Percentiles rank a stretch among this genome's conserved stretches.
phyloP scores from a whole-genome alignment of 2,113 vertebrate species.

The Mionectes macconnelli region DNA sequence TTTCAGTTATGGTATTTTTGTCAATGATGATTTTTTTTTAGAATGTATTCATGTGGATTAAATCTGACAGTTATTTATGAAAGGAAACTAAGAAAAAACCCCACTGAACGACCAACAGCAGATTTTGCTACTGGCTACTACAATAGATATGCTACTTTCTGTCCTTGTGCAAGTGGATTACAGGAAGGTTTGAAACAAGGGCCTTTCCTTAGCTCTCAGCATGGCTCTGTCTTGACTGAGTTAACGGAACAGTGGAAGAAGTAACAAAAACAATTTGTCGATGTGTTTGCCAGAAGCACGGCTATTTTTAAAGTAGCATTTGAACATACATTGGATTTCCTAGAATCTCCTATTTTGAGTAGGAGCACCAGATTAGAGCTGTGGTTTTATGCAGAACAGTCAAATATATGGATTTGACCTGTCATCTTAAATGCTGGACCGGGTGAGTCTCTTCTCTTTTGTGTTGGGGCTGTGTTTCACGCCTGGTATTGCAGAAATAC shows the following conservation, averaged over 20 bases:
- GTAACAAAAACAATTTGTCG: not conserved
- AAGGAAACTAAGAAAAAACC: not conserved
- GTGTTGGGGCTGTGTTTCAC: not conserved
- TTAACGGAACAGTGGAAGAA: not conserved
- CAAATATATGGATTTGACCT: not conserved
- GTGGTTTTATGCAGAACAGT: not conserved
- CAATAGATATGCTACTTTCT: not conserved
- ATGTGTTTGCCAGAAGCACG: not conserved
- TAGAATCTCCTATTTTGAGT: not conserved
- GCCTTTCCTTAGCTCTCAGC: not conserved
- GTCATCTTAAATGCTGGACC: not conserved
- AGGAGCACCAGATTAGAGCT: not conserved
- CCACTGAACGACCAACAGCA: not conserved
- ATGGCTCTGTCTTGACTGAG: not conserved
- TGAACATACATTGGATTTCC: conserved; percentile 3
- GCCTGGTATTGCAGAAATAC: not conserved
- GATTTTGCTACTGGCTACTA: not conserved
- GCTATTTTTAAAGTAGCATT: conserved; percentile 13
- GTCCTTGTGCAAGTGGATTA: not conserved
- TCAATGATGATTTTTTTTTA: not conserved
- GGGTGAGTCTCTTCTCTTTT: not conserved
- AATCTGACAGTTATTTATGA: not conserved
- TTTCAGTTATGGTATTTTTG: not conserved
- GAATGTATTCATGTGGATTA: not conserved
- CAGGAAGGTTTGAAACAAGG: not conserved